Percentiles rank a stretch among this genome's conserved stretches.
phyloP scores from a whole-genome alignment of 2,888 invertebrate genomes.

The Listrodromus nycthemerus region DNA sequence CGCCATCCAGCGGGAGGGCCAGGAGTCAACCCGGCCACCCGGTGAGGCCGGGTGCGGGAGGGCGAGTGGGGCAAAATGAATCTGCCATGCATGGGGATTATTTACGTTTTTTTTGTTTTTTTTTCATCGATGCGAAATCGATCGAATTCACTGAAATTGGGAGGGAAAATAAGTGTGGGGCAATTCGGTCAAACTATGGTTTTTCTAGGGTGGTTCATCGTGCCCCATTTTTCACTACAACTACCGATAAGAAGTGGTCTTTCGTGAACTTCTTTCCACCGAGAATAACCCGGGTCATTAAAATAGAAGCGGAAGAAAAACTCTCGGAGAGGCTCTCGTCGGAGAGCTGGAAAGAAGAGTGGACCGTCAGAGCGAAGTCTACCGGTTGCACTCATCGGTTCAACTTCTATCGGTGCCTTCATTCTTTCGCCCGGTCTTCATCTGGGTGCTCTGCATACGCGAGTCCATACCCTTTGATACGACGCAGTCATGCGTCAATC shows the following conservation, averaged over 20 bases:
- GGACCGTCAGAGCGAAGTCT: neutral
- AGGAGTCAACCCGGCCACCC: neutral
- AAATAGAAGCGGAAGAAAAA: neutral
- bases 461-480: neutral
- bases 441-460: neutral
- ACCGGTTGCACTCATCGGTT: neutral
- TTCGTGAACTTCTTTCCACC: neutral
- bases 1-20: neutral
- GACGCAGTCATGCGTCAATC: slow-evolving; percentile 12
- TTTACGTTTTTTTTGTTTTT: no score
- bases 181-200: no score
- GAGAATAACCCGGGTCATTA: neutral
- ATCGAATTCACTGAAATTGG: no score
- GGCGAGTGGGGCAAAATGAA: no score
- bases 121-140: no score
- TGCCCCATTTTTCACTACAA: no score
- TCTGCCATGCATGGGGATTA: no score
- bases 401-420: neutral
- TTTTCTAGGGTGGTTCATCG: no score
- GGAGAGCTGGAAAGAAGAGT: neutral
- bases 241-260: no score
- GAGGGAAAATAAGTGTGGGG: no score
- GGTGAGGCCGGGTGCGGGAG: slow-evolving; percentile 13
- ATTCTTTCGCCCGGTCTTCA: neutral
- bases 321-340: neutral